Evolutionary conservation across 1,140 invertebrate species (phyloP).

Genomic region (Drosophila insularis): DNA sequence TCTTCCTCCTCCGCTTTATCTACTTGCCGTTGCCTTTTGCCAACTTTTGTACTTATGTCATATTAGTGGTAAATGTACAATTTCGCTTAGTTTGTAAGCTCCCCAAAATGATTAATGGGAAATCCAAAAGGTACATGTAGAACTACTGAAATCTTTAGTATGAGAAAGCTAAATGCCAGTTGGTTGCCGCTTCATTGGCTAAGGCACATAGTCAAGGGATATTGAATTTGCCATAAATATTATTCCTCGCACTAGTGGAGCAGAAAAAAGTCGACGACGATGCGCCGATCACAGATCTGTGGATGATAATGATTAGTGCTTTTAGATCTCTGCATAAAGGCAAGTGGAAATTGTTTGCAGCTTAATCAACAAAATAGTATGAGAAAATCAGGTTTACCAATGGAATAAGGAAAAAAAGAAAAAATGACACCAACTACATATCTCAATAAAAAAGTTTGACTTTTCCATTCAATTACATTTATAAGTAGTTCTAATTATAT

Average conservation of each 20-base stretch:
- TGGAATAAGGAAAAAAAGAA: neutral
- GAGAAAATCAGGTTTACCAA: neutral
- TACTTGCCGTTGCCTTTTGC: constrained; percentile 68
- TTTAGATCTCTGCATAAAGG: constrained; percentile 49
- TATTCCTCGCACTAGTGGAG: constrained; percentile 66
- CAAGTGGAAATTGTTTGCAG: neutral
- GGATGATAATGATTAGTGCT: neutral
- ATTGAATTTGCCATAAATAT: constrained; percentile 63
- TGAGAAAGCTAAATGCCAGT: constrained; percentile 9
- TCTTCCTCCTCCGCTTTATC: neutral
- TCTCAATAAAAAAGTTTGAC: too few relatives aligned
- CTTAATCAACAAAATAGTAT: neutral
- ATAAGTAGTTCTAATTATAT: neutral
- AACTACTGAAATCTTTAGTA: constrained; percentile 12
- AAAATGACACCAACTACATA: neutral
- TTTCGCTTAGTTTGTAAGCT: constrained; percentile 55
- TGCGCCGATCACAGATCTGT: too few relatives aligned
- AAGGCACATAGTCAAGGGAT: constrained; percentile 32
- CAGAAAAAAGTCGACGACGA: constrained; percentile 47
- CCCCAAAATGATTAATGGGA: constrained; percentile 67
- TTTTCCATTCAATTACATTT: too few relatives aligned
- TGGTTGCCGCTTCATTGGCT: constrained; percentile 71
- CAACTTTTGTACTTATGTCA: constrained; percentile 80
- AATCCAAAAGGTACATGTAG: constrained; percentile 38
- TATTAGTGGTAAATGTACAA: constrained; percentile 77